Evolutionary conservation across 2,888 invertebrate genomes (phyloP), one percentile per base, ranked within the genome.

Genomic region (Panorpa germanica): DNA sequence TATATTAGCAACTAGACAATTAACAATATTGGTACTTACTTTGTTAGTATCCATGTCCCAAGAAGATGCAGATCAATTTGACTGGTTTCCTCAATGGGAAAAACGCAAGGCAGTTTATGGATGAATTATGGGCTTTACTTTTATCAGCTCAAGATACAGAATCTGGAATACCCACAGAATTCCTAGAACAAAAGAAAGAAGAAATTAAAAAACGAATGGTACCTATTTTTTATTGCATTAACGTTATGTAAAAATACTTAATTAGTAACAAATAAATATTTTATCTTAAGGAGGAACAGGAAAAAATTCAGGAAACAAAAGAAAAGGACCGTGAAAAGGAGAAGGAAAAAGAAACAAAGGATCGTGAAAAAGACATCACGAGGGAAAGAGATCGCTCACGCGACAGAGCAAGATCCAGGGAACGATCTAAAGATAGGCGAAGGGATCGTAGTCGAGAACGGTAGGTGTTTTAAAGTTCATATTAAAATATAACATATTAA

Each of bases 41-140:
- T 59, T 64, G 60, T 51, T 62, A 86, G 83, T 82, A 73, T 59
- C 93, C 93, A 31, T 91, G 95, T 61, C 91, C 93, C 28, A 85
- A 90, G 57, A 86, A 91, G 59, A 96, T 98, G 78, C 96, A 99
- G 70, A 99, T 99, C 49, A 98, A 98, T 59, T 64, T 99, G 55
- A 99, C 98, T 25, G 98, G 98, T 26, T 99, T 99, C 57, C 63
- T 99, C 37, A 96, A 98, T 51, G 93, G 93, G 8, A 88, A 90
- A 55, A 91, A 95, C 57, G 93, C 98, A 11, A 69, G 96, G 22
- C 76, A 85, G 43, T 99, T 99, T 56, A 91, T 96, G 83, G 82
- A 82, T 4, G 96, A 98, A 54, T 62, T 99, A 31, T 99, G 98
- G 98, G 80, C 83, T 38, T 58, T 95, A 41, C 59, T 99, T 40